Evolutionary conservation across 2,797 vertebrate species (phyloP), one percentile per base, ranked within the genome.

Genomic region (Amphiprion clarkii): DNA sequence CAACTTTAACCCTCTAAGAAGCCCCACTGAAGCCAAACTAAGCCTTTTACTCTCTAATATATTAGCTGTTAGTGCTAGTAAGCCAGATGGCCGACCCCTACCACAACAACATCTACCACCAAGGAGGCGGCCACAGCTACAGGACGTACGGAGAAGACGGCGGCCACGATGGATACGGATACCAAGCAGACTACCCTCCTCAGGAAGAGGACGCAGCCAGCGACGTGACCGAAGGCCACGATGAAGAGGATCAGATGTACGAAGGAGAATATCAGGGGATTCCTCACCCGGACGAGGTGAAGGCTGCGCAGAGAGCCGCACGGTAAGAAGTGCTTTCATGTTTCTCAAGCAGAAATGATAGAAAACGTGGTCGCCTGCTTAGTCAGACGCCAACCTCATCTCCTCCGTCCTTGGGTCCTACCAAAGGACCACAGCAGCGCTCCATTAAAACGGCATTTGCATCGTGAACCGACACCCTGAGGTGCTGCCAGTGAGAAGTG

Each of bases 211-310:
- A 99, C 1, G 98, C 96, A 0, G 97, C 97, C 27, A 99, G 98
- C 0, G 98, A 99, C 4, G 97, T 87, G 3, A 99, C 98, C 0
- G 98, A 99, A 79, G 98, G 98, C 23, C 98, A 99, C 0, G 98
- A 99, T 59, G 97, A 98, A 75, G 98, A 99, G 1, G 97, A 99
- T 56, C 97, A 99, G 86, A 97, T 98, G 94, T 99, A 99, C 2
- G 98, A 99, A 85, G 98, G 98, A 27, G 98, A 99, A 72, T 99
- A 99, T 88, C 98, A 99, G 88, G 98, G 98, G 21, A 99, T 99
- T 72, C 97, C 98, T 0, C 98, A 99, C 84, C 97, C 97, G 0
- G 97, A 99, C 23, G 97, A 98, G 52, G 78, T 95, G 69, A 97
- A 96, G 88, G 92, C 94, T 25, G 95, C 94, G 31, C 94, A 96